Evolutionary conservation across 2,888 invertebrate genomes (phyloP), one percentile per base, ranked within the genome.

Genomic region (Aphodius granarius): DNA sequence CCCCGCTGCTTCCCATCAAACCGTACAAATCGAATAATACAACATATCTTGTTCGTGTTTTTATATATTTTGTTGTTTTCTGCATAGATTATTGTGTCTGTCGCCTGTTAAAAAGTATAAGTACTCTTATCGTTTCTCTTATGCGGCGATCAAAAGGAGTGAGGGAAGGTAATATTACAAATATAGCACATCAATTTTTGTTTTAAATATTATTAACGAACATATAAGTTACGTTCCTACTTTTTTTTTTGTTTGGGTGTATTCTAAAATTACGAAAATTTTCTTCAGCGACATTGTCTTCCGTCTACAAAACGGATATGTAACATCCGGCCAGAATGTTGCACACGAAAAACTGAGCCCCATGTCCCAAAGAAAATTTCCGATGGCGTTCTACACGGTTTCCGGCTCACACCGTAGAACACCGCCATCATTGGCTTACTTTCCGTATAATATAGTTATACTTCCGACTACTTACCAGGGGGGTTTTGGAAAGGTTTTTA

Each of bases 341-440:
- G 82, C 85, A 85, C 87, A 86, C 86, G 86, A 88, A 84, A 86
- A 88, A 89, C 88, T 89, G 90, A 90, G 90, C 90, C 90, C 89
- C 88, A 85, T 86, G 86, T 86, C 88, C 85, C 83, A 78, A 80
- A 88, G 86, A 87, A 87, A 88, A 86, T 89, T 89, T 83, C 83
- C 83, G 84, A 84, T 77, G 81, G 82, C 86, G 85, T 88, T 86
- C 79, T 79, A 77, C 74, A 79, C 85, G 84, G 80, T 82, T 84
- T 85, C 84, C 86, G 84, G 86, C 85, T 79, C 79, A 83, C 79
- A 80, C 85, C 84, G 78, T 79, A 79, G 83, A 83, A 86, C 85
- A 80, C 79, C 76, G 77, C 63, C 21, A 6, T 22, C 21, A 20
- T 68, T n/a, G n/a, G n/a, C 21, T 16, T 23, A 18, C 4, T 65